A percentile compares a stretch with the other conserved stretches of the same genome.
Evolutionary conservation across 1,140 invertebrate genomes (phyloP).

Genomic region (Drosophila sproati): DNA sequence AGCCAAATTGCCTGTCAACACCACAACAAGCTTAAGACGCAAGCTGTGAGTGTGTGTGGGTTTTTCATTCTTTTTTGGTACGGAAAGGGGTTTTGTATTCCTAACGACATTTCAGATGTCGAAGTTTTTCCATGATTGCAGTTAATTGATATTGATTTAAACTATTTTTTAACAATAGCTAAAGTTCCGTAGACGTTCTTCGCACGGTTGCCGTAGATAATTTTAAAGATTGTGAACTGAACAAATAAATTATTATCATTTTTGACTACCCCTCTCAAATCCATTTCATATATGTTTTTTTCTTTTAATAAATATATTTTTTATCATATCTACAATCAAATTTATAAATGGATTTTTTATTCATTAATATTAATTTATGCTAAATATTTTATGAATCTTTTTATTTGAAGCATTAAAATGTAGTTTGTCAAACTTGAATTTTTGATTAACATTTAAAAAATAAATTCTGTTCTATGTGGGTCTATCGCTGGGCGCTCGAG

Average conservation of each 20-base stretch:
- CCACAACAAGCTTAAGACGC: constrained; percentile 25
- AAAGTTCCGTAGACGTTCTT: not conserved
- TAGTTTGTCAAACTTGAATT: too few relatives aligned
- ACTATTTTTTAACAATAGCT: not conserved
- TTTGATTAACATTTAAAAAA: too few relatives aligned
- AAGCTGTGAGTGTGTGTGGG: not conserved
- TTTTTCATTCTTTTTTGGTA: not conserved
- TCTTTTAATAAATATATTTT: not conserved
- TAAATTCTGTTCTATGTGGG: too few relatives aligned
- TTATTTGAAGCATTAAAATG: too few relatives aligned
- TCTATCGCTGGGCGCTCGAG: not conserved
- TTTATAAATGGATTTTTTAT: too few relatives aligned
- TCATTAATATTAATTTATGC: too few relatives aligned
- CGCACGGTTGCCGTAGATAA: too few relatives aligned
- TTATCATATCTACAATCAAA: too few relatives aligned
- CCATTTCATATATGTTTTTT: not conserved
- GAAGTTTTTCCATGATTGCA: not conserved
- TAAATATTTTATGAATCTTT: too few relatives aligned
- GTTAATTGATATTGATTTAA: constrained; percentile 5
- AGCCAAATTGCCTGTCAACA: constrained; percentile 35
- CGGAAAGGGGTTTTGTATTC: not conserved
- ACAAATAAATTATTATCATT: too few relatives aligned
- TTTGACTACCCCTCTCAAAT: too few relatives aligned
- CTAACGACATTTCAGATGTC: not conserved
- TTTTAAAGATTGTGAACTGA: too few relatives aligned